Evolutionary conservation across 2,113 vertebrate genomes (phyloP).

Genomic region (Origma solitaria): DNA sequence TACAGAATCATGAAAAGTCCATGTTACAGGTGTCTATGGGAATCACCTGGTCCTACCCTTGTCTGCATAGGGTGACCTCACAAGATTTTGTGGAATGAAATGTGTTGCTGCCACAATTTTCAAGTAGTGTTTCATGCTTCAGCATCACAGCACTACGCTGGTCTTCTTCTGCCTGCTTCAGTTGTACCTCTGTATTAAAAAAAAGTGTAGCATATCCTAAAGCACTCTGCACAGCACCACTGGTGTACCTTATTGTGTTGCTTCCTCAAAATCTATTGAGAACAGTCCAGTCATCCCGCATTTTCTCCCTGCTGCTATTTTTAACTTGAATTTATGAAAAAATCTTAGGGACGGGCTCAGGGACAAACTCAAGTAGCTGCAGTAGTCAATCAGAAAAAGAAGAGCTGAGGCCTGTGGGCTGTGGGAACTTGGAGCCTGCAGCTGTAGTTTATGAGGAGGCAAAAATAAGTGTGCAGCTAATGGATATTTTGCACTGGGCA

Average conservation of each 20-base stretch:
- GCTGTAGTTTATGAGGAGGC: neutral
- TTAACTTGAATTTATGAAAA: neutral
- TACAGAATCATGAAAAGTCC: neutral
- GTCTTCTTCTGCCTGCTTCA: neutral
- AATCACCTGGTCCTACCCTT: neutral
- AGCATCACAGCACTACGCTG: neutral
- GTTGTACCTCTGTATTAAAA: neutral
- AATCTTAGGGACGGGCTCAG: neutral
- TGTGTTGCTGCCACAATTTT: neutral
- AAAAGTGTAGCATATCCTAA: neutral
- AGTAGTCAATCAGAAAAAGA: neutral
- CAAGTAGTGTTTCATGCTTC: neutral
- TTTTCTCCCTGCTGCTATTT: neutral
- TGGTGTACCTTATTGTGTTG: neutral
- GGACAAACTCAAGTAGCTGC: neutral
- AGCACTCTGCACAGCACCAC: neutral
- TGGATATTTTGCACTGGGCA: neutral
- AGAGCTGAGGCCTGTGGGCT: neutral
- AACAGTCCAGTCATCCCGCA: neutral
- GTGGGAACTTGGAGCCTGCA: neutral
- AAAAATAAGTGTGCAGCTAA: neutral
- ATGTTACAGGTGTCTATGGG: fast-evolving
- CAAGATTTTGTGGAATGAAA: neutral
- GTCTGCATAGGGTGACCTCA: neutral
- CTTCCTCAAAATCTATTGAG: neutral